Evolutionary conservation across 2,113 vertebrate genomes (phyloP), one percentile per base, ranked within the genome.

Genomic region (Cephalopholis sonnerati): DNA sequence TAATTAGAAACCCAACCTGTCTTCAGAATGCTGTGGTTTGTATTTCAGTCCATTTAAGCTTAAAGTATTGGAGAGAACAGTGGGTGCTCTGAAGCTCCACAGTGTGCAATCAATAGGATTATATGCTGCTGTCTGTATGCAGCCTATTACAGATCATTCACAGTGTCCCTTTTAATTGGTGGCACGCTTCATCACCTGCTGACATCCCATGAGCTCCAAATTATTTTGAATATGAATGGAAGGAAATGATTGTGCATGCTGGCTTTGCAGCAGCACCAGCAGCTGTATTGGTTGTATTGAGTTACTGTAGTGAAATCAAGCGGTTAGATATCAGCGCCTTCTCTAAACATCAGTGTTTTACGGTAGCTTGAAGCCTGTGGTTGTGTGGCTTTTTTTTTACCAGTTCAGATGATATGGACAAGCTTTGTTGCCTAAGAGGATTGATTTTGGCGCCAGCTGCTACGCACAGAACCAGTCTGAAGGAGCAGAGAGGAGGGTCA

Each of bases 341-440:
- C 22, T 62, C 16, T 16, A 22, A 18, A 55, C 62, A 65, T 79
- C 65, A 48, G 41, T 74, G 55, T 62, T 79, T 17, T 18, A 9
- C 7, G 74, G 36, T 12, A 12, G 83, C 74, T 65, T 18, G 50
- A 62, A 70, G 84, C 51, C 46, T 36, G 51, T 55, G 54, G 73
- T 73, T 78, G 65, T 9, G 46, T 15, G 1, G 53, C 70, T 63
- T 9, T 66, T 44, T 75, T 80, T 12, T 73, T 51, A 75, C 24
- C 54, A 55, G 50, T 67, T 79, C 72, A 57, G 59, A 76, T 82
- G 73, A 54, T 73, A 25, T 24, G 53, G 25, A 17, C 11, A 25
- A 68, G 50, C 68, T 72, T 70, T 78, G 73, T 71, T 66, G 83
- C 58, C 51, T 84, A 84, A 90, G 84, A 87, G 84, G 82, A 90